phyloP scores from a whole-genome alignment of 2,797 vertebrate genomes.

The Mormyrops attenuatus region DNA sequence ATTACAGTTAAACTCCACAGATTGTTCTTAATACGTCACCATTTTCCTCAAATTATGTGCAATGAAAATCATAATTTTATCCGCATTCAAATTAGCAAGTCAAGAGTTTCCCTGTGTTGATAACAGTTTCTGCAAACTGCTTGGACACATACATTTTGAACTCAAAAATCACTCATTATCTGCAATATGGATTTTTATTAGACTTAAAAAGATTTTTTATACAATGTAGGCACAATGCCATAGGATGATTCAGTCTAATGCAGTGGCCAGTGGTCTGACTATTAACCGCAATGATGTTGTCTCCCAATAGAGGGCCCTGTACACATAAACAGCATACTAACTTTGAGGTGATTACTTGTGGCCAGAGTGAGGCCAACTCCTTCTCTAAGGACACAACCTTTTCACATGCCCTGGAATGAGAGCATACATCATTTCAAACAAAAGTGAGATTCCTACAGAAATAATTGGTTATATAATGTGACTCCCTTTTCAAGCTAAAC shows the following conservation, averaged over 20 bases:
- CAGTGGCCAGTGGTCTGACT: neutral
- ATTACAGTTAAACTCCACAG: neutral
- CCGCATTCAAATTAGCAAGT: neutral
- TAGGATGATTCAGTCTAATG: neutral
- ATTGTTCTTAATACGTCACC: neutral
- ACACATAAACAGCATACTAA: constrained; percentile 8
- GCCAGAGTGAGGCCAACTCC: neutral
- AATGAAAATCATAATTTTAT: neutral
- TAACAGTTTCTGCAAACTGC: neutral
- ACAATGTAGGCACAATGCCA: neutral
- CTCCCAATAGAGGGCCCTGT: constrained; percentile 19
- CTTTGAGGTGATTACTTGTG: constrained; percentile 4
- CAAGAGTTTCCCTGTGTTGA: neutral
- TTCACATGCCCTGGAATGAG: constrained; percentile 11
- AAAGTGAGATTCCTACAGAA: neutral
- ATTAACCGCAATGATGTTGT: constrained; percentile 12
- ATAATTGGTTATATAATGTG: neutral
- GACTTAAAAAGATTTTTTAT: neutral
- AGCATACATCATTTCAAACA: neutral
- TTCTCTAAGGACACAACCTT: constrained; percentile 8
- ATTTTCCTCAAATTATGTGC: neutral
- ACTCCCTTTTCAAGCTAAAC: neutral
- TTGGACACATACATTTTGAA: neutral
- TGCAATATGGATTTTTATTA: neutral
- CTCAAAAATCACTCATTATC: neutral